phyloP scores from a whole-genome alignment of 2,113 vertebrate species.

The Myotis lucifugus region DNA sequence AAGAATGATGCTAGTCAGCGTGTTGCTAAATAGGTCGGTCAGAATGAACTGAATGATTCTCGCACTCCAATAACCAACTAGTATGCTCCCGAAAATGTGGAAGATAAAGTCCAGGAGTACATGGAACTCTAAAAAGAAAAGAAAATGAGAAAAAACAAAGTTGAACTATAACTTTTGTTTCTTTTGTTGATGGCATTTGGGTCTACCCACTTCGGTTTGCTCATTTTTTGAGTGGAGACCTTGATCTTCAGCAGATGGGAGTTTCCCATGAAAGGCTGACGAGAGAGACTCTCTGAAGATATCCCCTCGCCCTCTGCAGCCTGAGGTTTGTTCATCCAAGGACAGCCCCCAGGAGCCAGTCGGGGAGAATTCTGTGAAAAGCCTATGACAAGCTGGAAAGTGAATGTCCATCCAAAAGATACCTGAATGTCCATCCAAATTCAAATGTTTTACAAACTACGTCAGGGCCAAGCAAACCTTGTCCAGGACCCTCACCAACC shows the following conservation, averaged over 20 bases:
- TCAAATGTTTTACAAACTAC: not conserved
- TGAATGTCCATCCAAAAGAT: not conserved
- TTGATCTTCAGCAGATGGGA: not conserved
- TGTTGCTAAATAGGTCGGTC: constrained; percentile 66
- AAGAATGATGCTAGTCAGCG: constrained; percentile 53
- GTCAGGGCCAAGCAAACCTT: not conserved
- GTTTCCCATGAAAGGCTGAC: not conserved
- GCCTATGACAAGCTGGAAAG: not conserved
- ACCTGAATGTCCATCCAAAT: not conserved
- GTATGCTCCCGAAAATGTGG: constrained; percentile 48
- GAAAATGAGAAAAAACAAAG: not conserved
- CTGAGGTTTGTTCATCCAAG: not conserved
- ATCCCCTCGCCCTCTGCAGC: not conserved
- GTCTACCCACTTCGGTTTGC: not conserved
- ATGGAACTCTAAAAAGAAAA: constrained; percentile 42
- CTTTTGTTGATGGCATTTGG: not conserved
- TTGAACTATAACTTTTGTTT: not conserved
- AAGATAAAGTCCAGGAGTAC: not conserved
- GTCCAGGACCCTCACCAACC: not conserved
- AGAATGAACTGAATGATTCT: constrained; percentile 57
- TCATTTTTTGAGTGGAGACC: not conserved
- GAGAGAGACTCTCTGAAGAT: not conserved
- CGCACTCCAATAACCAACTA: constrained; percentile 60
- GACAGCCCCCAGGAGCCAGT: not conserved
- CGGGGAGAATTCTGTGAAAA: not conserved